phyloP scores from a whole-genome alignment of 2,113 vertebrate genomes.

The Xyliphius kryptos region DNA sequence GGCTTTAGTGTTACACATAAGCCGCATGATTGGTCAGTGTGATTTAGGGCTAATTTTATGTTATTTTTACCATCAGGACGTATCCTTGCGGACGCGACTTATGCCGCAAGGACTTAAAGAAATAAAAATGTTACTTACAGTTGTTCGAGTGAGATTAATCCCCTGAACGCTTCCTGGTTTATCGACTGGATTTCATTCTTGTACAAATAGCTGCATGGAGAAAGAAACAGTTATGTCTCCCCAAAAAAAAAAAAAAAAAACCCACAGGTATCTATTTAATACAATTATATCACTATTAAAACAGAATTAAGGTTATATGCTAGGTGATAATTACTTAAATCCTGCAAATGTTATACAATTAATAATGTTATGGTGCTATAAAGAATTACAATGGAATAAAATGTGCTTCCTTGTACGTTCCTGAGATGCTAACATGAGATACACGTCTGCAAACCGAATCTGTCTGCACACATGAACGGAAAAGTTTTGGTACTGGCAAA shows the following conservation, averaged over 20 bases:
- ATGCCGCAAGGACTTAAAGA: constrained; percentile 17
- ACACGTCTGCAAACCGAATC: neutral
- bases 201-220: constrained; percentile 99
- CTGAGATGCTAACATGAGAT: too few species aligned
- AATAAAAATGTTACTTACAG: constrained; percentile 85
- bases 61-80: neutral
- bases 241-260: too few species aligned
- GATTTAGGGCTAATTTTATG: neutral
- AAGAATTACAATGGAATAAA: too few species aligned
- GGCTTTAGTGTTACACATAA: neutral
- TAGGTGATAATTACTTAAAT: too few species aligned
- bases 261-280: too few species aligned
- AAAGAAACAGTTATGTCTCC: constrained; percentile 81
- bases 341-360: too few species aligned
- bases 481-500: neutral
- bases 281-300: too few species aligned
- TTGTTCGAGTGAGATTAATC: constrained; percentile 99
- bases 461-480: constrained; percentile 4
- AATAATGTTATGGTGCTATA: too few species aligned
- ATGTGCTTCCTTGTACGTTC: too few species aligned
- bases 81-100: too few species aligned
- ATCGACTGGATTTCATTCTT: constrained; percentile 99
- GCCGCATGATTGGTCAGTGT: constrained; percentile 1
- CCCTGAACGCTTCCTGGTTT: constrained; percentile 99
- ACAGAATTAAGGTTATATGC: too few species aligned